Base-by-base conservation (phyloP, 2,888 invertebrate species). In the Leptarthrus brevirostris region DNA sequence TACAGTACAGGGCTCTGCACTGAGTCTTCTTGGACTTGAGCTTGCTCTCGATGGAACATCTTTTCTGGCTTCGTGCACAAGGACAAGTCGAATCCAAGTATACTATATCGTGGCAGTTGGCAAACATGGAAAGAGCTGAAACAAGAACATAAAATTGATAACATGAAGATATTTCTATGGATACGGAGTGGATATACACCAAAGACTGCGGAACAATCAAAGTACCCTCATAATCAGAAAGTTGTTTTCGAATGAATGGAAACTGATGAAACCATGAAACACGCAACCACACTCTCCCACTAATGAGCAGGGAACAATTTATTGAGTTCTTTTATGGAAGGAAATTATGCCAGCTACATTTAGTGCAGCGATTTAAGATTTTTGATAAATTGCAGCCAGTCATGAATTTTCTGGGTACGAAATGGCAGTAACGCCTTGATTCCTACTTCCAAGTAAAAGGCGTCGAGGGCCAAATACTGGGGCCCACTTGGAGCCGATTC, bases 261-360 rank as follows among this genome's bases (percentile, higher is more conserved):
- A 74, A 75, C 73, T 75, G 75, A 75, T 73, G 74, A 70, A 74
- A 73, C 75, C 73, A 75, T 73, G 74, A 70, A 74, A 73, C 75
- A 75, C 69, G 72, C 75, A 75, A 75, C 70, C 72, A 47, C 58
- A 75, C 73, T 70, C 73, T 73, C 70, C 66, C 49, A 72, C 49
- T 40, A 34, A 64, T 64, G 64, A 64, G 24, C 64, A 40, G 22
- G n/a, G 72, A 58, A 66, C 22, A 54, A 8, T 44, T 44, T 22
- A 64, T 24, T 64, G 64, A 44, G 1, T 3, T 44, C 44, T n/a
- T 47, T 26, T 26, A 24, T n/a, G 24, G 16, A 36, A 10, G 47
- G 64, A 44, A 64, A 44, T 64, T 64, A 64, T 16, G 26, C 16
- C 64, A 24, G 26, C 24, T 47, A 40, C 64, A 24, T 47, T 64